These are phyloP conservation scores for Drosophila nr. medialis DNA, from an alignment of 2,888 invertebrate genomes.

Conservation along the genomic window DNA sequence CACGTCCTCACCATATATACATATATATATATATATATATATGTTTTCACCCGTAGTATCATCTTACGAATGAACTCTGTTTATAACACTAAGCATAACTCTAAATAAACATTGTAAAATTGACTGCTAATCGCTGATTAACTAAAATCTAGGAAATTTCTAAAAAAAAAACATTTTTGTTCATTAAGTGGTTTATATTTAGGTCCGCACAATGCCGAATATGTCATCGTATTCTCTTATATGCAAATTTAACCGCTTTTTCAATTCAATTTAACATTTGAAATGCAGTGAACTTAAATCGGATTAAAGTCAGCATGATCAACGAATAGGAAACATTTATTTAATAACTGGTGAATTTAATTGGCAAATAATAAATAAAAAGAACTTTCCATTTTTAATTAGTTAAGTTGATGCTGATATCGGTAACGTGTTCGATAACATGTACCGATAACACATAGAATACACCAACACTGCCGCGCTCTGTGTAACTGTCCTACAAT, in stretches of 20 bases:
- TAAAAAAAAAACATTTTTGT: not conserved
- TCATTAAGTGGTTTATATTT: not conserved
- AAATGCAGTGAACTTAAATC: not conserved
- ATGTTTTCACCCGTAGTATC: slow-evolving; percentile 41
- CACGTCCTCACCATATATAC: slow-evolving; percentile 7
- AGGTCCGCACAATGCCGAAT: not conserved
- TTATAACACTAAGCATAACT: slow-evolving; percentile 47
- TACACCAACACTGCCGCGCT: slow-evolving; percentile 33
- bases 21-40: not conserved
- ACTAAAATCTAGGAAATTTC: not conserved
- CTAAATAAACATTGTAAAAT: slow-evolving; percentile 48
- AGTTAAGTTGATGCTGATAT: not conserved
- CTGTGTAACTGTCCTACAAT: slow-evolving; percentile 12
- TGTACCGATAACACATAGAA: slow-evolving; percentile 1
- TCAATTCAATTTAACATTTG: not conserved
- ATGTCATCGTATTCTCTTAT: not conserved
- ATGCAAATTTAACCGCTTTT: not conserved
- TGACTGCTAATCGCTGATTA: not conserved
- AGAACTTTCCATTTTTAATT: not conserved
- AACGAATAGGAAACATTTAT: not conserved
- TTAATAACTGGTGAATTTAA: not conserved
- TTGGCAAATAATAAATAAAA: not conserved
- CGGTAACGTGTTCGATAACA: slow-evolving; percentile 22
- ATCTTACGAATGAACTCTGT: slow-evolving; percentile 33
- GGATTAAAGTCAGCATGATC: not conserved